phyloP scores from a whole-genome alignment of 2,888 invertebrate genomes.

The Automeris io region DNA sequence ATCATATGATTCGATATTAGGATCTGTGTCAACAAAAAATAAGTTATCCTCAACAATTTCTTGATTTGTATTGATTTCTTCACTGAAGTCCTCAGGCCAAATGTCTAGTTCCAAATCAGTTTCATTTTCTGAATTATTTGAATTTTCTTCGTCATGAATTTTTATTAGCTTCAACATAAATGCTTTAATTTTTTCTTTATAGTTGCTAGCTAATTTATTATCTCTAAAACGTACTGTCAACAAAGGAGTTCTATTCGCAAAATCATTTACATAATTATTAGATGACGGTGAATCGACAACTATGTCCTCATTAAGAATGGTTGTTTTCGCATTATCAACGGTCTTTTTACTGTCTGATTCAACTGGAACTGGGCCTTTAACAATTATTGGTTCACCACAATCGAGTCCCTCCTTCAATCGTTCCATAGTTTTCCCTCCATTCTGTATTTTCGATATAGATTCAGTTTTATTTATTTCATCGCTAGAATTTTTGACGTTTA shows the following conservation, averaged over 20 bases:
- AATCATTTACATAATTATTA: conserved; percentile 46
- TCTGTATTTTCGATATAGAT: conserved; percentile 24
- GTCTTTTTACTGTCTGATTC: conserved; percentile 1
- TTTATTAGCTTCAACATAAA: conserved; percentile 64
- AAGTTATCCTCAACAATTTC: conserved; percentile 36
- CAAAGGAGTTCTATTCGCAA: conserved; percentile 56
- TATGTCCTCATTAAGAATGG: conserved; percentile 51
- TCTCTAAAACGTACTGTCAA: conserved; percentile 66
- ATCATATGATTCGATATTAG: conserved; percentile 28
- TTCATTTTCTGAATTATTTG: conserved; percentile 38
- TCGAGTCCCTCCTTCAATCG: conserved; percentile 7
- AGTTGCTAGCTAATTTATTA: conserved; percentile 52
- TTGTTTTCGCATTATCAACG: conserved; percentile 17
- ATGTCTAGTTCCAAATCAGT: conserved; percentile 57
- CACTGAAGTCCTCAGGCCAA: conserved; percentile 55
- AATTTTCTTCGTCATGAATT: conserved; percentile 35
- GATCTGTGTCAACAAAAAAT: conserved; percentile 64
- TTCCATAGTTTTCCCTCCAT: conserved; percentile 60
- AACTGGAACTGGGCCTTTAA: conserved; percentile 1
- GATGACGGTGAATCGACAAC: conserved; percentile 52
- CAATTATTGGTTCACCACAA: neutral
- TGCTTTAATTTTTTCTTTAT: conserved; percentile 61
- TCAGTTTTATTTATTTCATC: conserved; percentile 24
- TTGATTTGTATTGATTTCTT: conserved; percentile 17
- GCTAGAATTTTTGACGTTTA: conserved; percentile 29